These are phyloP conservation scores for Marasmarcha lunaedactyla DNA, from an alignment of 2,888 invertebrate genomes.

Conservation along the genomic window DNA sequence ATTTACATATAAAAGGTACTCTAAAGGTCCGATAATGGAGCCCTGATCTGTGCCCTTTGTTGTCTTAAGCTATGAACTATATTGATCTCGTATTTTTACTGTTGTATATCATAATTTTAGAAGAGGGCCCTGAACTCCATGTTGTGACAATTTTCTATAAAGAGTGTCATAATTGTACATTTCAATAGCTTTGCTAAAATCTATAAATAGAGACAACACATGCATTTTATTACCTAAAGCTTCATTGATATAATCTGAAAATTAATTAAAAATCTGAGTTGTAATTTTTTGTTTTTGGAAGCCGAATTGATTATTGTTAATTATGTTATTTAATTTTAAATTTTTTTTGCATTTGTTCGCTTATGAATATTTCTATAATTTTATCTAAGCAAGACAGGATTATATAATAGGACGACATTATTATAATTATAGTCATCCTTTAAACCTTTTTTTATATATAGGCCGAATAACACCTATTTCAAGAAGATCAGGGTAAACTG, in stretches of 20 bases:
- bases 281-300: constrained; percentile 7
- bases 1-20: too few species aligned
- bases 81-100: constrained; percentile 3
- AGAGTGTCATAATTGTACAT: constrained; percentile 1
- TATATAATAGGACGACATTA: constrained; percentile 12
- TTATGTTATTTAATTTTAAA: too few species aligned
- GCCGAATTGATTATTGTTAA: too few species aligned
- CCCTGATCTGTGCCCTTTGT: too few species aligned
- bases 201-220: too few species aligned
- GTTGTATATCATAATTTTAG: constrained; percentile 1
- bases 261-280: constrained; percentile 5
- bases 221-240: constrained; percentile 2
- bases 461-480: constrained; percentile 10
- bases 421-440: constrained; percentile 7
- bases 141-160: too few species aligned
- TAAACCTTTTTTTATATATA: constrained; percentile 9
- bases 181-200: constrained; percentile 8
- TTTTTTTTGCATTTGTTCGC: constrained; percentile 7
- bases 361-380: constrained; percentile 7
- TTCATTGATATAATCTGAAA: constrained; percentile 7
- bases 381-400: constrained; percentile 9
- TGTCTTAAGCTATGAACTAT: too few species aligned
- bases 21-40: too few species aligned
- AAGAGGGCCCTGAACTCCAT: constrained; percentile 6
- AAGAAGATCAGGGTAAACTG: constrained; percentile 5